Base-by-base conservation (phyloP, 1,140 invertebrate genomes). In the Caerostris extrusa region DNA sequence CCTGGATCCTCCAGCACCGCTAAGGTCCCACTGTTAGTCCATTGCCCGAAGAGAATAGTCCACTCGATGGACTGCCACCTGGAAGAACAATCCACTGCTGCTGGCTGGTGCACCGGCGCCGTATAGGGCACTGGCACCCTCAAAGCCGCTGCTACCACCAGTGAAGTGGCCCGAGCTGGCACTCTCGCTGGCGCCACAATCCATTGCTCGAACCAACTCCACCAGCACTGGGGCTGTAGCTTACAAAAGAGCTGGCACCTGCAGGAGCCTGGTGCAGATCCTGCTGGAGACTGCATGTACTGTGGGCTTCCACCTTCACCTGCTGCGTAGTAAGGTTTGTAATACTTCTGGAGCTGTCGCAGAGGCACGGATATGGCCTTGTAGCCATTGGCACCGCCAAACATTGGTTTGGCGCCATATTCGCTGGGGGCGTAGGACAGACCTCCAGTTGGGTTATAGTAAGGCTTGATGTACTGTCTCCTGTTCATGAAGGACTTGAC, bases 281-380 rank as follows among this genome's bases (percentile, higher is more conserved):
- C 56, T 58, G 64, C 91, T 57, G 91, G 61, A 34, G 83, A 56
- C 57, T 87, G 82, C 8, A 87, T 8, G 53, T 61, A 93, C 56
- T 93, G 92, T 57, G 81, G 58, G 7, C 56, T 57, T 57, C 67
- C 86, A 7, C 64, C 92, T n/a, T 77, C 92, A 56, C 12, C 57
- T 19, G 67, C 61, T 81, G 17, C 88, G n/a, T 91, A 91, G 67
- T 91, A 94, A 1, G 94, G 94, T 56, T 94, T 94, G 69, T 91
- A 94, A 55, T 94, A 94, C 56, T 94, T 94, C 58, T 94, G 94
- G 2, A 94, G 67, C 58, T 94, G 94, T 34, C 94, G n/a, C 7
- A 91, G 77, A 19, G 94, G 94, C 3, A 94, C 60, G 6, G 94
- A 91, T 12, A 94, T 91, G 12, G 94, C 85, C 90, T 94, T 94